phyloP scores from a whole-genome alignment of 2,888 invertebrate genomes.

The Xylota segnis region DNA sequence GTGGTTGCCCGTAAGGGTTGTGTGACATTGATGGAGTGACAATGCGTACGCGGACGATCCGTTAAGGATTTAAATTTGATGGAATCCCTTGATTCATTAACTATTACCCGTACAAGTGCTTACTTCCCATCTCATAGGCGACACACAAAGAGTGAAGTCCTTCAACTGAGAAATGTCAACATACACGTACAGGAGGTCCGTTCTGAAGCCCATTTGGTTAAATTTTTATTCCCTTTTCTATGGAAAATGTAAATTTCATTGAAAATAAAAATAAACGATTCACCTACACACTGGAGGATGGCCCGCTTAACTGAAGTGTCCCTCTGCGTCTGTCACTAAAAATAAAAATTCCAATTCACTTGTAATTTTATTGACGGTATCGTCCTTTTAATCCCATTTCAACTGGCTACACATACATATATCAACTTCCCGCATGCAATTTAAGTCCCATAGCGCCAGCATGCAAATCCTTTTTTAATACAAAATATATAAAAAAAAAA shows the following conservation, averaged over 20 bases:
- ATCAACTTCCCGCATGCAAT: slow-evolving; percentile 57
- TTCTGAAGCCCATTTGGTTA: not conserved
- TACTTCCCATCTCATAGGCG: not conserved
- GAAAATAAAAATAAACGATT: slow-evolving; percentile 6
- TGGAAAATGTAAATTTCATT: slow-evolving; percentile 32
- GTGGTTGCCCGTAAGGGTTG: slow-evolving; percentile 37
- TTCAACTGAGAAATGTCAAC: slow-evolving; percentile 8
- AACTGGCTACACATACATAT: not conserved
- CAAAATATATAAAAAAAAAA: slow-evolving; percentile 29
- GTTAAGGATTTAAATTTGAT: slow-evolving; percentile 63
- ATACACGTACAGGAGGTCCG: not conserved
- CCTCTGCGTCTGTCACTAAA: slow-evolving; percentile 54
- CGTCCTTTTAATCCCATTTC: slow-evolving; percentile 17
- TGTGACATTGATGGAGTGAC: slow-evolving; percentile 74
- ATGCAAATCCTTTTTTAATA: slow-evolving; percentile 58
- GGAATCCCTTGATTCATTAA: slow-evolving; percentile 62
- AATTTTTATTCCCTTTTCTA: slow-evolving; percentile 14
- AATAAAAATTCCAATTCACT: slow-evolving; percentile 65
- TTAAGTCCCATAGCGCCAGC: slow-evolving; percentile 58
- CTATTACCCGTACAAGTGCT: not conserved
- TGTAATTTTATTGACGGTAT: slow-evolving; percentile 57
- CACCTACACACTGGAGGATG: slow-evolving; percentile 1
- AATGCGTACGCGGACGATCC: slow-evolving; percentile 43
- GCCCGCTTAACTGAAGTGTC: slow-evolving; percentile 28
- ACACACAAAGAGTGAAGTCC: not conserved